phyloP scores from a whole-genome alignment of 1,140 invertebrate species.

The Mylabris phalerata region DNA sequence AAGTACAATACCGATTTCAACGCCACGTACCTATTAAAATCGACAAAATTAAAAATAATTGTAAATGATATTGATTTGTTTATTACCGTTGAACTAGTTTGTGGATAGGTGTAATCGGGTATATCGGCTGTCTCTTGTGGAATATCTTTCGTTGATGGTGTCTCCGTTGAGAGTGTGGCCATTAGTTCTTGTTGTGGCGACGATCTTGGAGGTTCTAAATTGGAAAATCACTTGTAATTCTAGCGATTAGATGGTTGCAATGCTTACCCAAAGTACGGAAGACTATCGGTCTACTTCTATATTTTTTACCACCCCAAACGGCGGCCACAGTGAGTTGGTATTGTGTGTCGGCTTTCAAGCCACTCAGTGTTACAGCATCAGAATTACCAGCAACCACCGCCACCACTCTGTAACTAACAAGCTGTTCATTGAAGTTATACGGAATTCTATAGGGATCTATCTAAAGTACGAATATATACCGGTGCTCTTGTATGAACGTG shows the following conservation, averaged over 20 bases:
- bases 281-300: conserved; percentile 72
- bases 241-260: neutral
- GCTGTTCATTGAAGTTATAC: conserved; percentile 37
- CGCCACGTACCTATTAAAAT: conserved; percentile 61
- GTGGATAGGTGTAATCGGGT: conserved; percentile 35
- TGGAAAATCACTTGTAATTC: neutral
- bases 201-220: conserved; percentile 60
- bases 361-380: conserved; percentile 71
- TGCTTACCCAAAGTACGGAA: conserved; percentile 76
- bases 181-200: conserved; percentile 62
- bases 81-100: conserved; percentile 52
- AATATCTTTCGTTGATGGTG: conserved; percentile 24
- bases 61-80: neutral
- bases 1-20: conserved; percentile 81
- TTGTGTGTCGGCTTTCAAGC: conserved; percentile 74
- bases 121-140: conserved; percentile 25
- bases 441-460: neutral
- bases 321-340: conserved; percentile 78
- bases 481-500: too few relatives aligned
- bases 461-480: neutral
- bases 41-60: neutral
- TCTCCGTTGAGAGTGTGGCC: conserved; percentile 43
- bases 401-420: conserved; percentile 84
- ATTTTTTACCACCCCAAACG: conserved; percentile 68
- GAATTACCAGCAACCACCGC: conserved; percentile 78